Base-by-base conservation (phyloP, 2,113 vertebrate species). In the Speoplatyrhinus poulsoni region DNA sequence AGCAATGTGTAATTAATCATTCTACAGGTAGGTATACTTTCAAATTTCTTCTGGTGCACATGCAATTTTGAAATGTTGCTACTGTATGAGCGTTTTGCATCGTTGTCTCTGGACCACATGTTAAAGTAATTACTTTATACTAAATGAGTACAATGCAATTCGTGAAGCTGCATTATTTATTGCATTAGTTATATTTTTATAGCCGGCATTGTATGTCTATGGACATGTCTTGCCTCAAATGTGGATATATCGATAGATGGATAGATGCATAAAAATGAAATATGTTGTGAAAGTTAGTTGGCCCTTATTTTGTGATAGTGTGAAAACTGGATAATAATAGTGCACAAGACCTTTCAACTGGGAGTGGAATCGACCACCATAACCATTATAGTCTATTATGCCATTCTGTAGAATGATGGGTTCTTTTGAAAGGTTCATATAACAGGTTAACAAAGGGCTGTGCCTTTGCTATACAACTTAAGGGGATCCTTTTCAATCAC, bases 361-460 rank as follows among this genome's bases (percentile, higher is more conserved):
- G 36, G 7, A 41, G 36, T 41, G 36, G 7, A 41, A 5, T 41
- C 36, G 36, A 52, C 13, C 2, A 11, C 10, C 49, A 7, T 12
- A 12, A 15, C 36, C 36, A 41, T 8, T 41, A 26, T 26, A 41
- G 36, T 8, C 36, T 41, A 41, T 41, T 8, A 5, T 52, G 11
- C 49, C 49, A 52, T 52, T 52, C 13, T 15, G 13, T 15, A 52
- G 13, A 15, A 12, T 52, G 13, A 52, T 52, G 6, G 41, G 12
- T 19, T 13, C 9, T 46, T 65, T 17, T 50, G 46, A 63, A 0
- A 67, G 41, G 9, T 61, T 66, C 80, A 83, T 80, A 69, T 48
- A 72, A 79, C 66, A 65, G 10, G 46, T 5, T 46, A 71, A 79
- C 67, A 73, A 64, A 62, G 63, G 69, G 57, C 67, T 16, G 3